Conservation (phyloP, 1,140 invertebrate species). For the Steinernema feltiae region DNA sequence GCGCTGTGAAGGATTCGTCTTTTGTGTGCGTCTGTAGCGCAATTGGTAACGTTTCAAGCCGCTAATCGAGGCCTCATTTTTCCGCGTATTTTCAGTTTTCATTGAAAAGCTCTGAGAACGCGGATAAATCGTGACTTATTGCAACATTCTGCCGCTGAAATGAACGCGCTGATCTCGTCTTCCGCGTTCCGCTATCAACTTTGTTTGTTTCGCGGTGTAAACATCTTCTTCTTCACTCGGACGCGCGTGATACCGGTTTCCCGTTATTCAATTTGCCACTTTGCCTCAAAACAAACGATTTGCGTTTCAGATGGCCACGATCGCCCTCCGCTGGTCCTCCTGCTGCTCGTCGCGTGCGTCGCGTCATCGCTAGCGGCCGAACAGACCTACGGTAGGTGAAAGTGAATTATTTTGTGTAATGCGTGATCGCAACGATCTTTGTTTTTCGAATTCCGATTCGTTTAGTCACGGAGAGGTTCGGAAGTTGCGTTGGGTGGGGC, state of each 20-base stretch:
- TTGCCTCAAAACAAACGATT: neutral
- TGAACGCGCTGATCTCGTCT: too few species aligned
- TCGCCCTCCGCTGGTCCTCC: neutral
- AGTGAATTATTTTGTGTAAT: neutral
- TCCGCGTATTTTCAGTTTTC: too few species aligned
- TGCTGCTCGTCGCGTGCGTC: neutral
- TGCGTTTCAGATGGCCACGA: neutral
- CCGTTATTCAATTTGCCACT: neutral
- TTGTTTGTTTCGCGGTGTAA: too few species aligned
- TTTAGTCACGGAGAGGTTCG: neutral
- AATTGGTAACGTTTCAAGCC: neutral
- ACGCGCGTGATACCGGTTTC: constrained; percentile 8
- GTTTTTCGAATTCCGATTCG: neutral
- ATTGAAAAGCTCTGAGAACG: too few species aligned
- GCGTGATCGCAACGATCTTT: neutral
- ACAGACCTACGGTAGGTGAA: constrained; percentile 2
- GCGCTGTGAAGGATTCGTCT: too few species aligned
- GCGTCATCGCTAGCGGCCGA: neutral
- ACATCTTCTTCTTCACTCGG: too few species aligned
- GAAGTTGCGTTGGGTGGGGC: neutral
- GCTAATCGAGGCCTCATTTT: too few species aligned
- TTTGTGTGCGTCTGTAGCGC: neutral
- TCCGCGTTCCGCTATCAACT: too few species aligned
- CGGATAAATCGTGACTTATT: too few species aligned
- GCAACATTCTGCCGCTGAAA: too few species aligned